Base-by-base conservation (phyloP, 1,140 invertebrate genomes). In the Colletes gigas region DNA sequence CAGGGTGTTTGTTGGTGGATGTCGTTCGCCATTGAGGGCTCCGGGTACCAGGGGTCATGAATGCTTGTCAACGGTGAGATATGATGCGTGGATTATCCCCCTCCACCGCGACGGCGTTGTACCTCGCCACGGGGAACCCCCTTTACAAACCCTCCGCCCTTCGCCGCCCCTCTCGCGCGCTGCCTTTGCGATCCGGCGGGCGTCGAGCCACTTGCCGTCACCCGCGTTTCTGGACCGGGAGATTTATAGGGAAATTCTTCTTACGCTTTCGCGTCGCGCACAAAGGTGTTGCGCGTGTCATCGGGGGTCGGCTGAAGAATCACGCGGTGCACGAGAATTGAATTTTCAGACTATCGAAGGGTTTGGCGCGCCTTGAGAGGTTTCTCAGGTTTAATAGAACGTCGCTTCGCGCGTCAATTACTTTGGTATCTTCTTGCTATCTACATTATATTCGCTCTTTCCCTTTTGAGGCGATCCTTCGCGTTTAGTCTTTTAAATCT, bases 61-160 rank as follows among this genome's bases (percentile, higher is more conserved):
- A 90, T 90, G 88, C 89, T 90, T 90, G 89, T 90, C 89, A 90
- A 86, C 89, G 84, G 79, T 90, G 88, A 90, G 88, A 90, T 90
- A 90, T 90, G 89, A 89, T 89, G 87, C 88, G 82, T 83, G 88
- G 87, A 90, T 90, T 89, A 89, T 87, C 85, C 74, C 79, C 62
- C 39, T 21, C 69, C 74, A 30, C 1, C 59, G 39, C 75, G 62
- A 12, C 10, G 68, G 21, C 59, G 81, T 54, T 71, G 69, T 77
- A 76, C 76, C 82, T 57, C 77, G 75, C 85, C 84, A 77, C 73
- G 76, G 84, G 84, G 74, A 78, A 73, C 84, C 70, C 79, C 75
- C 81, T 80, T 76, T 88, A 70, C 81, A 88, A 88, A 78, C 74
- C 81, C 78, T 86, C 78, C 62, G 77, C 41, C 4, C 44, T 9